Base-by-base conservation (phyloP, 2,888 invertebrate species). In the Ochropleura leucogaster region DNA sequence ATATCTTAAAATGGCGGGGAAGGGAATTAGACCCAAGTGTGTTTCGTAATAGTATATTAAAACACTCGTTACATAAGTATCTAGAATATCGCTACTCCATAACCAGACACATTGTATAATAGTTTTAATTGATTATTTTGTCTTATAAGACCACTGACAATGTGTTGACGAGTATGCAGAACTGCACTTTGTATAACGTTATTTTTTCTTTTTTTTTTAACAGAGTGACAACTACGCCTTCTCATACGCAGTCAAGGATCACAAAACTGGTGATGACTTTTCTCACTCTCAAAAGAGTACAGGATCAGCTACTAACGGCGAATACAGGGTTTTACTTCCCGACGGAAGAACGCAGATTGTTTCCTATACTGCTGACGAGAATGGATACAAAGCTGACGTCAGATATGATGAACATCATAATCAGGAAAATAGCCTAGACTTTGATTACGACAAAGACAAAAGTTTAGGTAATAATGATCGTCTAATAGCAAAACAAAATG, bases 331-430 rank as follows among this genome's bases (percentile, higher is more conserved):
- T 83, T 97, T 97, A 92, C 94, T 98, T 65, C 98, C 98, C 0
- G 97, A 97, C 86, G 97, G 97, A 0, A 93, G 97, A 70, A 94
- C 97, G 88, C 97, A 97, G 89, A 97, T 97, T 16, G 97, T 97
- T 0, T 97, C 97, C 10, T 97, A 97, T 89, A 97, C 97, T 7
- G 97, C 97, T 2, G 97, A 97, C 81, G 97, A 97, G 91, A 97
- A 97, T 77, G 97, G 97, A 1, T 97, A 97, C 90, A 97, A 97
- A 85, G 97, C 97, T 4, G 97, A 97, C 79, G 97, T 97, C 0
- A 96, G 97, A 94, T 97, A 97, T 84, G 97, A 97, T 81, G 96
- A 96, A 64, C 91, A 92, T 12, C 91, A 92, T 7, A 87, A 89
- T 78, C 76, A 85, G 18, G 80, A 74, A 4, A 90, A 88, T 4